Percentiles rank a stretch among this genome's conserved stretches.
Evolutionary conservation across 2,888 invertebrate genomes (phyloP).

Genomic region (Periphyllus acericola): DNA sequence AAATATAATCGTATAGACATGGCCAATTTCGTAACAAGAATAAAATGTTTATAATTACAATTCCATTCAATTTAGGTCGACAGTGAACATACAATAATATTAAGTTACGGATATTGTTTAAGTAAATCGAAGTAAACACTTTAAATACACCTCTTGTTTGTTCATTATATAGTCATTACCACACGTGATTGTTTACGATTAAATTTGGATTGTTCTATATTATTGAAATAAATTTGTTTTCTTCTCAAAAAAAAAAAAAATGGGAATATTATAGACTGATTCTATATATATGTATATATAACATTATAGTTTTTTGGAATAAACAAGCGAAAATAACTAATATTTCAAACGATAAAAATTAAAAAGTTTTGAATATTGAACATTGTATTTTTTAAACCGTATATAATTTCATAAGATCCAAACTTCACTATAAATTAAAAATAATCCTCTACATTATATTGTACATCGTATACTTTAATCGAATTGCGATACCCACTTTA

Average conservation of each 20-base stretch:
- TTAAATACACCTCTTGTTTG: background rate
- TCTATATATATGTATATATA: background rate
- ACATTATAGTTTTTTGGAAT: background rate
- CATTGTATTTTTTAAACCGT: background rate
- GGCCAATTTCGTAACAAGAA: background rate
- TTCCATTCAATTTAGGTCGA: background rate
- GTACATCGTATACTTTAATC: no score
- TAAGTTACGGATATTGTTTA: background rate
- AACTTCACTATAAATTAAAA: background rate
- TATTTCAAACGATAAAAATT: background rate
- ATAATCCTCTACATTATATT: background rate
- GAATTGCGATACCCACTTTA: no score
- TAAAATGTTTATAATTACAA: background rate
- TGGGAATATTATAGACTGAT: background rate
- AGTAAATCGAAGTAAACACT: background rate
- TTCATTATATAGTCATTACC: background rate
- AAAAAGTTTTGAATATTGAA: no score
- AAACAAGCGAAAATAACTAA: background rate
- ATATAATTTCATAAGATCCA: background rate
- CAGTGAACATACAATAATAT: background rate
- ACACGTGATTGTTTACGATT: no score
- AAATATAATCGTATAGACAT: background rate
- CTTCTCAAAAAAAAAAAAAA: background rate
- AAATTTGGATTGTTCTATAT: background rate
- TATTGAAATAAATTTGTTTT: background rate